Base-by-base conservation (phyloP, 2,888 invertebrate species). In the Mimumesa dahlbomi region DNA sequence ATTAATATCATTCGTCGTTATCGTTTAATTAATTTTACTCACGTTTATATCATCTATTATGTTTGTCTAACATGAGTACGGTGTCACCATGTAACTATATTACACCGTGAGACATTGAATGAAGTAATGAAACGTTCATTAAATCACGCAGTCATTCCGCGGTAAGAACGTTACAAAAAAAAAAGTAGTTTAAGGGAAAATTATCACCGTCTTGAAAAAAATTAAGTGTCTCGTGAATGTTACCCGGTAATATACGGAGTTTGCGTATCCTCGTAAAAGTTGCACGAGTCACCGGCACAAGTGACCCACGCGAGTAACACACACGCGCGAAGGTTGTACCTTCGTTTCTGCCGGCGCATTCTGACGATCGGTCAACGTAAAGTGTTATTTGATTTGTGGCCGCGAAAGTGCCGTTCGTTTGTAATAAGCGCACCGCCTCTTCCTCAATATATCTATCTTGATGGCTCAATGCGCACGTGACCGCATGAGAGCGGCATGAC, bases 381-480 rank as follows among this genome's bases (percentile, higher is more conserved):
- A 85, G 78, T 81, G 79, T 82, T 82, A 75, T 82, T 85, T 87
- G 87, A 87, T 87, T 87, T 87, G 87, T 85, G 77, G 82, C 82
- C 72, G 54, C 68, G 77, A 70, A 78, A 78, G 68, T 64, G 77
- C 74, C 75, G 77, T 82, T 69, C 75, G 80, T 70, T 76, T 77
- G 82, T 82, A 86, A 87, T 84, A 83, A 86, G 81, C 78, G 80
- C 58, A 77, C 86, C 75, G 75, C 75, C 86, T 85, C 85, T 86
- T 86, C 84, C 85, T 85, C 82, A 85, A 85, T 85, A 85, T 84
- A 82, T 84, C 82, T 84, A 81, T 74, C 72, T 82, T 82, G 82
- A 73, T 72, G 69, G 75, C 69, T 76, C 75, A 64, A 76, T 76
- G 79, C 68, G 68, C 65, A 68, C 73, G 66, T 63, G 70, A 65